Conservation (phyloP, 2,113 vertebrate species). For the Festucalex cinctus region DNA sequence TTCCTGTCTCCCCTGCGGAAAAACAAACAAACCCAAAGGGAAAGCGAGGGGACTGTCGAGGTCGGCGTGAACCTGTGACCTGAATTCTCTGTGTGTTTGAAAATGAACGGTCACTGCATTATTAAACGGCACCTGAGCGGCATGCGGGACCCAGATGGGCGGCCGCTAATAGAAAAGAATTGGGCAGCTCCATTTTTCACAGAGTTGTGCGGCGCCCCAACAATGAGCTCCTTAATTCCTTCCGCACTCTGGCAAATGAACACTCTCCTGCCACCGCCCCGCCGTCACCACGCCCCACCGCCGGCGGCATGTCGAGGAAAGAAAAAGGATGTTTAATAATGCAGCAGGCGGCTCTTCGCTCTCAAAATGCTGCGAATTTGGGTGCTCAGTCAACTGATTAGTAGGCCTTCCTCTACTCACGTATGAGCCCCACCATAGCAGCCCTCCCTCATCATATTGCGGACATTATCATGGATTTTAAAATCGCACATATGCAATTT, state of each 20-base stretch:
- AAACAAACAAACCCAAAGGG: slow-evolving; percentile 5
- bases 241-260: slow-evolving; percentile 58
- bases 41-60: background rate
- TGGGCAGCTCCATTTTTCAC: slow-evolving; percentile 65
- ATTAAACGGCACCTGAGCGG: slow-evolving; percentile 58
- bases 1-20: slow-evolving; percentile 59
- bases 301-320: slow-evolving; percentile 32
- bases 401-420: background rate
- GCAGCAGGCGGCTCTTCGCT: slow-evolving; percentile 34
- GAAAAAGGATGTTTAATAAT: slow-evolving; percentile 52
- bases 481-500: too few relatives aligned
- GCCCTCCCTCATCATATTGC: too few relatives aligned
- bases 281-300: slow-evolving; percentile 40
- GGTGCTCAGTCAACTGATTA: slow-evolving; percentile 18
- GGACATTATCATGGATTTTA: too few relatives aligned
- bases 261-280: slow-evolving; percentile 37
- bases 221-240: slow-evolving; percentile 63
- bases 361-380: slow-evolving; percentile 40
- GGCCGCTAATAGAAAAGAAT: slow-evolving; percentile 69
- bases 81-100: slow-evolving; percentile 41
- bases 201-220: slow-evolving; percentile 58
- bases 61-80: slow-evolving; percentile 43
- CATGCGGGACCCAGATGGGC: slow-evolving; percentile 50
- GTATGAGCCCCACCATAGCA: too few relatives aligned
- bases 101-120: slow-evolving; percentile 69